Percentiles rank a stretch among this genome's conserved stretches.
These are phyloP conservation scores for Phthorimaea operculella DNA, from an alignment of 1,140 invertebrate genomes.

Conservation along the genomic window DNA sequence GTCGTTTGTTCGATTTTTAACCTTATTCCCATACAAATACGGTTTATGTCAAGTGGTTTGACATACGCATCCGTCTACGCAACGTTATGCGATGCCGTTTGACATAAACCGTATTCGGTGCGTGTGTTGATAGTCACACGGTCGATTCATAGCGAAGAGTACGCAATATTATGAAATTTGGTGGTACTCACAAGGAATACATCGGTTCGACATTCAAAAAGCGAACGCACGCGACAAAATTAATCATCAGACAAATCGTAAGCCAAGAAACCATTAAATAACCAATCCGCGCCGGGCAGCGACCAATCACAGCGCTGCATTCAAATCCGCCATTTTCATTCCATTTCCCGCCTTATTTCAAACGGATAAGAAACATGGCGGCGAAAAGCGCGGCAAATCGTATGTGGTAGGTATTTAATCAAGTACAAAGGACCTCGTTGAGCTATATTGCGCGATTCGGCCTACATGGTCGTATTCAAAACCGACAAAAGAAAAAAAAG, in stretches of 20 bases:
- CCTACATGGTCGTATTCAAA: conserved; percentile 61
- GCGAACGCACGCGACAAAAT: conserved; percentile 36
- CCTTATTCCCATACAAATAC: too few relatives aligned
- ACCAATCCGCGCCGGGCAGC: conserved; percentile 49
- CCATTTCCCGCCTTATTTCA: conserved; percentile 3
- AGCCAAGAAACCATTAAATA: conserved; percentile 66
- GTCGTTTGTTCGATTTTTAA: too few relatives aligned
- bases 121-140: too few relatives aligned
- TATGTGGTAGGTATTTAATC: conserved; percentile 48
- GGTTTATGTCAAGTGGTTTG: too few relatives aligned
- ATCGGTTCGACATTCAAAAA: conserved; percentile 10
- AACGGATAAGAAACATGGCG: neutral
- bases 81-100: too few relatives aligned
- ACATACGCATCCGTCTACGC: too few relatives aligned
- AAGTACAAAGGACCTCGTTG: conserved; percentile 53
- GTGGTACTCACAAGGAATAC: too few relatives aligned
- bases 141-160: too few relatives aligned
- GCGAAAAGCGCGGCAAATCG: neutral
- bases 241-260: conserved; percentile 61
- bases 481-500: conserved; percentile 66
- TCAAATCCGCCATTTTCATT: conserved; percentile 11
- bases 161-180: too few relatives aligned
- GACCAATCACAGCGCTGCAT: conserved; percentile 23
- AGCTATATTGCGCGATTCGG: conserved; percentile 34
- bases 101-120: too few relatives aligned